A percentile compares a stretch with the other conserved stretches of the same genome.
These are phyloP conservation scores for Pachydiplax longipennis DNA, from an alignment of 2,888 invertebrate species.

Conservation along the genomic window DNA sequence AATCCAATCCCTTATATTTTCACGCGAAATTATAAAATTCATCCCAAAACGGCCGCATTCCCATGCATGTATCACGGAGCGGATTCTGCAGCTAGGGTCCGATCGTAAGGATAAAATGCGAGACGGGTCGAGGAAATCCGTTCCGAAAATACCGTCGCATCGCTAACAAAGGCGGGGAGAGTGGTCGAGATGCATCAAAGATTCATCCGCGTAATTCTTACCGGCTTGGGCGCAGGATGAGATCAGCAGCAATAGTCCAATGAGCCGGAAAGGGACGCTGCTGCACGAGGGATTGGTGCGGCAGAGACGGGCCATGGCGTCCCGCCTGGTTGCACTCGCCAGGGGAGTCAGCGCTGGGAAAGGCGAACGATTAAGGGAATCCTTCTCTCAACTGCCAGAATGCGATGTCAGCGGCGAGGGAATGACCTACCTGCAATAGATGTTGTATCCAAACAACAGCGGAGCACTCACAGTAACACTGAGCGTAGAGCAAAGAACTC, in stretches of 20 bases:
- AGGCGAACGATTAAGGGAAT: constrained; percentile 16
- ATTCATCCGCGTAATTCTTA: background rate
- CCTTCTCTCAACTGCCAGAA: background rate
- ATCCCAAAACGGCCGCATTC: too few relatives aligned
- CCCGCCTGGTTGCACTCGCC: constrained; percentile 32
- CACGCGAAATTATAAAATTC: too few relatives aligned
- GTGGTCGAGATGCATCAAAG: too few relatives aligned
- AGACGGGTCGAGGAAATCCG: too few relatives aligned
- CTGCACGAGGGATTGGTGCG: constrained; percentile 4
- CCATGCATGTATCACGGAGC: too few relatives aligned
- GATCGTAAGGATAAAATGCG: too few relatives aligned
- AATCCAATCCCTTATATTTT: background rate
- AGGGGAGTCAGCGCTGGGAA: constrained; percentile 33
- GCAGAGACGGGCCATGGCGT: constrained; percentile 39
- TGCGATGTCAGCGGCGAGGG: background rate
- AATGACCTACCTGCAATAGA: constrained; percentile 17
- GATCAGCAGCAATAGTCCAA: constrained; percentile 15
- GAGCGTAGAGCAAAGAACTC: background rate
- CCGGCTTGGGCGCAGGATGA: constrained; percentile 3
- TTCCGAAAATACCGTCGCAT: too few relatives aligned
- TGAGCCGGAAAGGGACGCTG: constrained; percentile 28
- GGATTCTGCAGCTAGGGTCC: too few relatives aligned
- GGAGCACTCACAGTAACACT: constrained; percentile 7
- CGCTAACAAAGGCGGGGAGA: too few relatives aligned
- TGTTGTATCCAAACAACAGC: constrained; percentile 4